Evolutionary conservation across 2,113 vertebrate species (phyloP).

Genomic region (Semicossyphus pulcher): DNA sequence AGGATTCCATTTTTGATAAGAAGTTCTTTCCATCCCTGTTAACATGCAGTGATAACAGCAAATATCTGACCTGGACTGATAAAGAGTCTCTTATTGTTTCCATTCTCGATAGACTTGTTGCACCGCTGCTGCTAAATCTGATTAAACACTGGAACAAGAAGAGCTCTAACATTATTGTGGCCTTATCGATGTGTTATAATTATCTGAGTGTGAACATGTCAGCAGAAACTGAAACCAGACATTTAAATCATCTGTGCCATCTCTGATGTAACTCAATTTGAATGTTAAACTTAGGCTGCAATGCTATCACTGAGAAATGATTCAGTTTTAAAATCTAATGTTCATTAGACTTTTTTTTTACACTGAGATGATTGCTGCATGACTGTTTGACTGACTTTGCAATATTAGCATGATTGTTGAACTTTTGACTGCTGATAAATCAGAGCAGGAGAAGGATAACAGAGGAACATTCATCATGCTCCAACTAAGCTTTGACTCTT

Average conservation of each 20-base stretch:
- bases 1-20: neutral
- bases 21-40: slow-evolving; percentile 20
- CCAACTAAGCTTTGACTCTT: neutral
- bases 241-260: neutral
- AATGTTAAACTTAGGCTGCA: too few species aligned
- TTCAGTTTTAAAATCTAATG: neutral
- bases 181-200: too few species aligned
- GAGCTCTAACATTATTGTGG: too few species aligned
- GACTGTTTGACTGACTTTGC: neutral
- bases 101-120: neutral
- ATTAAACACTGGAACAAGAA: neutral
- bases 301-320: too few species aligned
- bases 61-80: neutral
- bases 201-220: neutral
- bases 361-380: neutral
- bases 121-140: slow-evolving; percentile 9
- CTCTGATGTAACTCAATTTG: neutral
- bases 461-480: neutral
- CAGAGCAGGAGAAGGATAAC: neutral
- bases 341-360: neutral
- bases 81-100: slow-evolving; percentile 3
- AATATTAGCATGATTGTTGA: slow-evolving; percentile 9
- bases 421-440: slow-evolving; percentile 18
- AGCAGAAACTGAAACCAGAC: slow-evolving; percentile 6
- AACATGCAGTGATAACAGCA: neutral